A percentile compares a stretch with the other conserved stretches of the same genome.
Evolutionary conservation across 2,888 invertebrate species (phyloP).

Genomic region (Stictocephala bisonia): DNA sequence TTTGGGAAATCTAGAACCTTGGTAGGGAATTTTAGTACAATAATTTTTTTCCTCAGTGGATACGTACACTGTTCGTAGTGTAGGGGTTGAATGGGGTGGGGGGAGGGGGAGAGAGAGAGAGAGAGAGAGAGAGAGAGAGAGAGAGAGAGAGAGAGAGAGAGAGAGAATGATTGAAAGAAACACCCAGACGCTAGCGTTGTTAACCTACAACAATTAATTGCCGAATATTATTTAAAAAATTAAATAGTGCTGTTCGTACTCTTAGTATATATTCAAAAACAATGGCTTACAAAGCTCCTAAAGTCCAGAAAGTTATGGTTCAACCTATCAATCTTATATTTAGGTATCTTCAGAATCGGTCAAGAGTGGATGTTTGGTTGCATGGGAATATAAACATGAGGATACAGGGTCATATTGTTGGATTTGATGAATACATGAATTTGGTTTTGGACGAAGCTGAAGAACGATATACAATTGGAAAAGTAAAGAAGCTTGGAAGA

Average conservation of each 20-base stretch:
- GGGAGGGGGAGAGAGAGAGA: slow-evolving; percentile 54
- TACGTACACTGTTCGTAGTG: no score
- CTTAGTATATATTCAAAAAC: no score
- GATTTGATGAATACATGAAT: slow-evolving; percentile 99
- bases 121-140: slow-evolving; percentile 54
- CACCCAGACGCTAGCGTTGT: no score
- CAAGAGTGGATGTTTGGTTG: slow-evolving; percentile 96
- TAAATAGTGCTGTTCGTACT: no score
- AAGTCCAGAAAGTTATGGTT: slow-evolving; percentile 99
- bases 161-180: no score
- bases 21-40: not conserved
- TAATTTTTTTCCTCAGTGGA: not conserved
- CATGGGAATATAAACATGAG: slow-evolving; percentile 96
- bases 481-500: slow-evolving; percentile 82
- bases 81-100: no score
- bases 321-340: slow-evolving; percentile 99
- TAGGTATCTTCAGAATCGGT: slow-evolving; percentile 90
- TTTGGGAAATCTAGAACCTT: no score
- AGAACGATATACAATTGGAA: no score
- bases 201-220: no score
- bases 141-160: no score
- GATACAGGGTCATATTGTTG: slow-evolving; percentile 98
- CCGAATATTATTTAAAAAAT: no score
- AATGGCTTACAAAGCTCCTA: slow-evolving; percentile 96
- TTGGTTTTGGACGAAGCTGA: slow-evolving; percentile 98